Conservation (phyloP, 2,797 vertebrate species). For the Enteromius afrohamiltoni region DNA sequence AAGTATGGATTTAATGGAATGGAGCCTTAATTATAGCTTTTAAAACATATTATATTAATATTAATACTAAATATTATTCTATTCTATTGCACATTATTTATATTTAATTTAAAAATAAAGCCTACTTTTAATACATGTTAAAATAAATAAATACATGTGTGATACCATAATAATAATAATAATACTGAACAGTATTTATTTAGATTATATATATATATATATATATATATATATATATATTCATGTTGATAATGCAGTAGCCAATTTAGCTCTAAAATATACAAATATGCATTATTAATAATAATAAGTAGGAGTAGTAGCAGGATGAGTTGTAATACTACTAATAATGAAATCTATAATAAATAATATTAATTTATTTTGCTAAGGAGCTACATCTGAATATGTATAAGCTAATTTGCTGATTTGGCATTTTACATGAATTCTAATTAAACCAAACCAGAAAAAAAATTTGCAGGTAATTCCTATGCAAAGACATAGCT, state of each 20-base stretch:
- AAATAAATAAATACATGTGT: neutral
- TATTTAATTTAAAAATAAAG: neutral
- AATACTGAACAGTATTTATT: neutral
- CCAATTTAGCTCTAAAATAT: neutral
- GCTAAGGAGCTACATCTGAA: neutral
- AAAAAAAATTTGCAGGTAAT: neutral
- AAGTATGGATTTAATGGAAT: slow-evolving; percentile 24
- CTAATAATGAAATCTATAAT: neutral
- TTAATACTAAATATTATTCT: neutral
- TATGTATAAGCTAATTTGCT: neutral
- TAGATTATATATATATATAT: neutral
- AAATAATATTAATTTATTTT: neutral
- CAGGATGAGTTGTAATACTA: neutral
- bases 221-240: neutral
- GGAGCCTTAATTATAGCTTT: slow-evolving; percentile 42
- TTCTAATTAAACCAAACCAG: neutral
- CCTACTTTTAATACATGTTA: neutral
- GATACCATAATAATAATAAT: no score
- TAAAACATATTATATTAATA: neutral
- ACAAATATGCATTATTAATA: neutral
- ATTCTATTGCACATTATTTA: neutral
- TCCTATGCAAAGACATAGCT: neutral
- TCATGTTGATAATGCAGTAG: neutral
- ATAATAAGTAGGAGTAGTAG: neutral
- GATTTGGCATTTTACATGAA: neutral